Conservation (phyloP, 2,888 invertebrate genomes). For the Sphaeridia pumilis region DNA sequence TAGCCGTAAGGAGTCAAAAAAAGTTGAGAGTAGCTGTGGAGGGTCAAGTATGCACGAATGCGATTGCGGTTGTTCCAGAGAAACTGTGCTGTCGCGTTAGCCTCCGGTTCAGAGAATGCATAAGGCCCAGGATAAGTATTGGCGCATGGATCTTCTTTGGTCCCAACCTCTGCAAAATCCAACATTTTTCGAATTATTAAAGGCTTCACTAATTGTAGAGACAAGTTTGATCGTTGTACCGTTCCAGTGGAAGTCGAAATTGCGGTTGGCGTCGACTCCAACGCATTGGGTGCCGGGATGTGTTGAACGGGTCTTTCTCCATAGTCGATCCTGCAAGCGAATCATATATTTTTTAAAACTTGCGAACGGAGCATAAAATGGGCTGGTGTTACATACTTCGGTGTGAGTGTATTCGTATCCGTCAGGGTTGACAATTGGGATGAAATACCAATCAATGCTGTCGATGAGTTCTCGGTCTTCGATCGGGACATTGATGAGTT, state of each 20-base stretch:
- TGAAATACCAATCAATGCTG: constrained; percentile 54
- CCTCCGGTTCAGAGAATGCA: constrained; percentile 57
- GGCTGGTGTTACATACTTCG: constrained; percentile 30
- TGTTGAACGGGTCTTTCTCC: constrained; percentile 61
- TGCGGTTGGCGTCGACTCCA: constrained; percentile 73
- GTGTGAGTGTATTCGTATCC: constrained; percentile 43
- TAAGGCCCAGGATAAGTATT: constrained; percentile 41
- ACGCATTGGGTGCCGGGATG: constrained; percentile 44
- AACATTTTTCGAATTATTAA: background rate
- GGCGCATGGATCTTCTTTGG: constrained; percentile 40
- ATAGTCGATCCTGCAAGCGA: constrained; percentile 61
- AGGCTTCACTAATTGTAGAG: too few species aligned
- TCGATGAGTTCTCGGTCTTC: constrained; percentile 44
- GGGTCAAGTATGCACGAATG: constrained; percentile 47
- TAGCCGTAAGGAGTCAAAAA: constrained; percentile 53
- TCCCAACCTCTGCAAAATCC: constrained; percentile 37
- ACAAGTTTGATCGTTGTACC: too few species aligned
- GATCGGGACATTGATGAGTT: constrained; percentile 44
- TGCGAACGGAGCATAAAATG: background rate
- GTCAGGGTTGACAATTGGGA: constrained; percentile 57
- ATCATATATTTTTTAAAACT: too few species aligned
- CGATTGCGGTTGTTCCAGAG: constrained; percentile 41
- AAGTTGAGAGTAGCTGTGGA: constrained; percentile 55
- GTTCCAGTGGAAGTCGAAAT: constrained; percentile 65
- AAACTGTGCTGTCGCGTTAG: constrained; percentile 53